Base-by-base conservation (phyloP, 53 echinoderm and acorn worm species). In the Echinarachnius parma region DNA sequence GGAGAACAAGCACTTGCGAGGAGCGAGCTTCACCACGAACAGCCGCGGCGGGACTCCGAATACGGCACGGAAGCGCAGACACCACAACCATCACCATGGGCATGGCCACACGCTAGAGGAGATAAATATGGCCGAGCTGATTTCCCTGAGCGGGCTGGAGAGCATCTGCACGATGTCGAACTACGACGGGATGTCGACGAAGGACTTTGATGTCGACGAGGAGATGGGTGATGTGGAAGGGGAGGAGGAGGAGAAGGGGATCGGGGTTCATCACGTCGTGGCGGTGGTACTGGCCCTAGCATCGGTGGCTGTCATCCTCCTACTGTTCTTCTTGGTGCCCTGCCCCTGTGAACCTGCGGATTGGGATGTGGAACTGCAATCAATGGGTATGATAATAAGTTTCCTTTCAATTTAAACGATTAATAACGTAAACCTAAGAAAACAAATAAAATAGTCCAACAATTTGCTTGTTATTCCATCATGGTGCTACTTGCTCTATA, bases 181-280 rank as follows among this genome's bases (percentile, higher is more conserved):
- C 54, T 53, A 53, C 14, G 70, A 69, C 31, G 34, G 11, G 10
- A 69, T 53, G 70, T 69, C 70, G 22, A 34, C 24, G 14, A 34
- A 25, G 53, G 70, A 53, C 21, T 25, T 9, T 8, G 57, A 57
- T 5, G 57, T 7, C 8, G 57, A 57, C 57, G 70, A 69, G 9
- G 70, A 53, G 9, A 34, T 19, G 21, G 70, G 53, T 14, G 70
- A 33, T 9, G 66, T 28, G 3, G 53, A 53, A 23, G 70, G 53
- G 24, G 34, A 34, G 16, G 34, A 50, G 34, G 69, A 52, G 28
- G 70, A 69, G 14, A 16, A 33, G 34, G 70, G 70, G 3, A 69
- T 53, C 24, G 53, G 70, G 53, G 70, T 69, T 3, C 70, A 69
- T 69, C 70, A 69, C 34, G 22, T 69, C 27, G 28, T 69, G 53